Base-by-base conservation (phyloP, 2,888 invertebrate species). In the Cryptocheilus praepositus region DNA sequence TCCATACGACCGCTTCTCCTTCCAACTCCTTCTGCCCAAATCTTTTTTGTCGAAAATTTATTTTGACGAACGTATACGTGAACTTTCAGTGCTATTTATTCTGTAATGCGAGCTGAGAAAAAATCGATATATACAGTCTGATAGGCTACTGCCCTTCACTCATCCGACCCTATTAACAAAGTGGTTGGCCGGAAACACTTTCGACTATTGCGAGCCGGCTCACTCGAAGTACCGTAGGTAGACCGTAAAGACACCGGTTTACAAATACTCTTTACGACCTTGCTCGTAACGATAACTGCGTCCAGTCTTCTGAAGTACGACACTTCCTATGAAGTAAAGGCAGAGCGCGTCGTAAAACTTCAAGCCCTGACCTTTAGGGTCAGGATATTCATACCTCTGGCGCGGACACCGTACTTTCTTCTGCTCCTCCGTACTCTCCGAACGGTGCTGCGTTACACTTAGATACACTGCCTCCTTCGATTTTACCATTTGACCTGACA, bases 271-370 rank as follows among this genome's bases (percentile, higher is more conserved):
- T 53, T 57, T 53, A 28, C 52, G 52, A 21, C 45, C 46, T 58
- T 52, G 57, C 16, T 16, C 16, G 18, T 52, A 36, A 36, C 45
- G 61, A 58, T 19, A 61, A 61, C 61, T 57, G 36, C 36, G 36
- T 1, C 36, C 36, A 36, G 36, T 45, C 16, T 21, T 11, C 15
- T 28, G 46, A 36, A 18, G 36, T 11, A 25, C 45, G 57, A 57
- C 28, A 8, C 46, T 36, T 22, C 16, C 52, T 52, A 52, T 5
- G 51, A 28, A 60, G 55, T 43, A 25, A 60, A 60, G 43, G 46
- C 58, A 28, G 28, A 13, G 46, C 21, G 36, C 15, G 15, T 54
- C 54, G 43, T 65, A 55, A 65, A 55, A 13, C 25, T 15, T 21
- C 13, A 13, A 8, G 16, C 54, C 25, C 21, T 45, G 43, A 19